Conservation (phyloP, 2,888 invertebrate species). For the Buathra laborator region DNA sequence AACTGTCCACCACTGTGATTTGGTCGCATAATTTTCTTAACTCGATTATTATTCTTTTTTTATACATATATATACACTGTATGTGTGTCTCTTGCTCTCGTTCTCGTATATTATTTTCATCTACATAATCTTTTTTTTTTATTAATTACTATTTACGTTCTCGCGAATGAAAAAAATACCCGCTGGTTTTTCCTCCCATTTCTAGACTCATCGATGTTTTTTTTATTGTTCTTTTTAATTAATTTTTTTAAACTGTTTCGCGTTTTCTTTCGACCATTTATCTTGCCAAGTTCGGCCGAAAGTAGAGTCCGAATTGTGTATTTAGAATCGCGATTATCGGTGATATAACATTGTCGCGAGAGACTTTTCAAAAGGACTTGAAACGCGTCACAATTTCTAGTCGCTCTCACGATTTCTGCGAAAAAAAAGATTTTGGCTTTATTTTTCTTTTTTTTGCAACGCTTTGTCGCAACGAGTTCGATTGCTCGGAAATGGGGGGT, state of each 20-base stretch:
- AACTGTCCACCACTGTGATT: conserved; percentile 83
- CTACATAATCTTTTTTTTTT: conserved; percentile 19
- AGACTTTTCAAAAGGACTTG: background rate
- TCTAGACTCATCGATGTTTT: conserved; percentile 65
- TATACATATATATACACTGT: conserved; percentile 55
- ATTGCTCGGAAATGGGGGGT: conserved; percentile 54
- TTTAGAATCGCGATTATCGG: background rate
- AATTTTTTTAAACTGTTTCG: conserved; percentile 1
- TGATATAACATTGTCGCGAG: conserved; percentile 14
- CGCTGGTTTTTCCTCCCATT: conserved; percentile 76
- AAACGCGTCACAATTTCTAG: conserved; percentile 37
- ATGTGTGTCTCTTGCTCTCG: conserved; percentile 36
- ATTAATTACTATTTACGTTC: conserved; percentile 60
- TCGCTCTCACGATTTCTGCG: conserved; percentile 37
- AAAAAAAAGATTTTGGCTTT: background rate
- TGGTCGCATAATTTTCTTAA: conserved; percentile 81
- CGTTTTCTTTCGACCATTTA: background rate
- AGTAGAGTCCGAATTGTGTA: conserved; percentile 14
- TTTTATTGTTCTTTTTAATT: background rate
- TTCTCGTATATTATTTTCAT: conserved; percentile 35
- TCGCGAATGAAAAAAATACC: conserved; percentile 57
- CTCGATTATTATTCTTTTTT: conserved; percentile 73
- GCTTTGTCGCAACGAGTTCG: background rate
- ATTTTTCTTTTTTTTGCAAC: conserved; percentile 9
- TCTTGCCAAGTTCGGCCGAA: conserved; percentile 45